Percentiles rank a stretch among this genome's conserved stretches.
phyloP scores from a whole-genome alignment of 2,113 vertebrate genomes.

The Lophotis ruficrista region DNA sequence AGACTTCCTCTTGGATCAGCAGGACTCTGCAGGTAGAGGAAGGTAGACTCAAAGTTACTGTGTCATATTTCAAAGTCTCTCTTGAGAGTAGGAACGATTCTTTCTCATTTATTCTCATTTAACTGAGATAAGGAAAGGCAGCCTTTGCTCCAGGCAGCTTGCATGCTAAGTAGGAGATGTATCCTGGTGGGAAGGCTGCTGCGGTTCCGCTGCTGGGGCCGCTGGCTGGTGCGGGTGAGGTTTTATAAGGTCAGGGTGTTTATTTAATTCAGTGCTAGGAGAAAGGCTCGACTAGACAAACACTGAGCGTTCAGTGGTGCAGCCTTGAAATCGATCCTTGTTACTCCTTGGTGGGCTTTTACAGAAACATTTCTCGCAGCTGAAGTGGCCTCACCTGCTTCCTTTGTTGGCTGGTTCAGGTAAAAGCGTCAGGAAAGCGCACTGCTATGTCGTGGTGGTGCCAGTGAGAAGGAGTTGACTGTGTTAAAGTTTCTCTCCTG shows the following conservation, averaged over 20 bases:
- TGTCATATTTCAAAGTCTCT: not conserved
- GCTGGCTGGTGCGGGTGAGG: not conserved
- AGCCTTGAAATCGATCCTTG: not conserved
- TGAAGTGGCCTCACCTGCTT: not conserved
- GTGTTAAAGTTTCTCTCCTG: not conserved
- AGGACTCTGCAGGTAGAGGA: not conserved
- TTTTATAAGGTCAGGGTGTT: constrained; percentile 40
- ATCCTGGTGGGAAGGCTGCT: not conserved
- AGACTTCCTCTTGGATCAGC: not conserved
- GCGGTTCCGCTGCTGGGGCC: not conserved
- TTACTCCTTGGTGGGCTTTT: not conserved
- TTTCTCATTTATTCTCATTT: constrained; percentile 5
- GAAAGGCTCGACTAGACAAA: not conserved
- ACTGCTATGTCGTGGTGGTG: not conserved
- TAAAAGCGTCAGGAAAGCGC: not conserved
- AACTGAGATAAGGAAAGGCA: not conserved
- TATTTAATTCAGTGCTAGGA: constrained; percentile 6
- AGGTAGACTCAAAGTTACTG: not conserved
- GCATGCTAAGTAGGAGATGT: not conserved
- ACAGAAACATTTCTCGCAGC: not conserved
- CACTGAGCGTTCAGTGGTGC: not conserved
- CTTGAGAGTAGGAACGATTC: not conserved
- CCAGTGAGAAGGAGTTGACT: not conserved
- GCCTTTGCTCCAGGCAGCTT: not conserved
- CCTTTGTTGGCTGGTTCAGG: not conserved